Base-by-base conservation (phyloP, 1,140 invertebrate genomes). In the Phenacoccus solenopsis region DNA sequence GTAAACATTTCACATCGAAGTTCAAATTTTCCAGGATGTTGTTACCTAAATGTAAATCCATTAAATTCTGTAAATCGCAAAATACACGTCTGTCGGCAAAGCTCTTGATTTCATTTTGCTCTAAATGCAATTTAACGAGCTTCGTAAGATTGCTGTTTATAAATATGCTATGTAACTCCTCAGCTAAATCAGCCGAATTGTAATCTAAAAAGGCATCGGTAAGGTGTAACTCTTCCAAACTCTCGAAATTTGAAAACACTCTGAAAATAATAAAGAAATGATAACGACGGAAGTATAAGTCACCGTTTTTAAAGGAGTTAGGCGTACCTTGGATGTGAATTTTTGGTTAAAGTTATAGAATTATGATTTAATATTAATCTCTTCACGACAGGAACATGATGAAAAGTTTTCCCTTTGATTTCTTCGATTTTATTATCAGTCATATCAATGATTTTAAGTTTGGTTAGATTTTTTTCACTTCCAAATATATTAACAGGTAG, bases 231-330 rank as follows among this genome's bases (percentile, higher is more conserved):
- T 88, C 87, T 69, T 84, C 75, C 1, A 92, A 78, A 69, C 88
- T 88, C 0, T 84, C 78, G 77, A 92, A 90, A 78, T 90, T 91
- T 1, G 88, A 90, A 75, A 92, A 90, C 3, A 92, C 81, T 68
- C 89, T 79, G 67, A 70, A 74, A 76, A 64, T 59, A 56, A 70
- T 38, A 71, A 69, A 57, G 38, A n/a, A 35, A 27, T 67, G 35
- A 1, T 70, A 27, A 67, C 1, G 28, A 35, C n/a, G 10, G 2
- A 68, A 22, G 22, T 9, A 25, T 22, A 2, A 67, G 22, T 10
- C 7, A 67, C 20, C 4, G 4, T 25, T 25, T n/a, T 67, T 67
- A 22, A 61, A n/a, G n/a, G n/a, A n/a, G n/a, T n/a, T 16, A 28
- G 13, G 22, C 35, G 72, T 67, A 75, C 75, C 75, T 74, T 0